Percentiles rank a stretch among this genome's conserved stretches.
These are phyloP conservation scores for Propithecus deckenii DNA, from an alignment of 2,797 vertebrate species.

Conservation along the genomic window DNA sequence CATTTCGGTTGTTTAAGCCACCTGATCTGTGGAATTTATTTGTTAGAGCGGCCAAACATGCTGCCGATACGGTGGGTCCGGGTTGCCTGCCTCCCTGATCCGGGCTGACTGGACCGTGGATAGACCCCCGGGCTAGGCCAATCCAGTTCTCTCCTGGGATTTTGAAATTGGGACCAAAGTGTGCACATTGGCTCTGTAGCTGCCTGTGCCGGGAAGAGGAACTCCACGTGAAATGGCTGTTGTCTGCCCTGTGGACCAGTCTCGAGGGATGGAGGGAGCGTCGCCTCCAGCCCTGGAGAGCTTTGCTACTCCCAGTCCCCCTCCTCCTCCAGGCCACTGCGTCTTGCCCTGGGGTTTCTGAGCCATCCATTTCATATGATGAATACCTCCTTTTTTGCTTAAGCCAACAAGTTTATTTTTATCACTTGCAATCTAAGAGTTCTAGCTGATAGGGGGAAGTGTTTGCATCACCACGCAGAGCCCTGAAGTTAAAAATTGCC, in stretches of 20 bases:
- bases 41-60: background rate
- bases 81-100: background rate
- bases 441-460: background rate
- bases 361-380: background rate
- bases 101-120: background rate
- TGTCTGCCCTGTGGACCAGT: background rate
- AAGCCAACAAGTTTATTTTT: background rate
- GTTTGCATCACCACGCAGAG: background rate
- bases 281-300: background rate
- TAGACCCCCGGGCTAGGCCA: background rate
- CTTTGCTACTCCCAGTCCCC: accelerated
- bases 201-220: background rate
- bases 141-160: background rate
- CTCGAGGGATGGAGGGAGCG: background rate
- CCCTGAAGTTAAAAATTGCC: background rate
- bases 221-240: accelerated
- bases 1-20: background rate
- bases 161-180: background rate
- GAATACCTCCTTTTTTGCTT: background rate
- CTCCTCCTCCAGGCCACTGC: background rate
- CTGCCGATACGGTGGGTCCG: background rate
- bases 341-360: background rate
- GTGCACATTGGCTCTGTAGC: too few relatives aligned
- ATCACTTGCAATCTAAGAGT: background rate
- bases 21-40: background rate